Conservation (phyloP, 2,113 vertebrate genomes). For the Boulengeromyrus knoepffleri region DNA sequence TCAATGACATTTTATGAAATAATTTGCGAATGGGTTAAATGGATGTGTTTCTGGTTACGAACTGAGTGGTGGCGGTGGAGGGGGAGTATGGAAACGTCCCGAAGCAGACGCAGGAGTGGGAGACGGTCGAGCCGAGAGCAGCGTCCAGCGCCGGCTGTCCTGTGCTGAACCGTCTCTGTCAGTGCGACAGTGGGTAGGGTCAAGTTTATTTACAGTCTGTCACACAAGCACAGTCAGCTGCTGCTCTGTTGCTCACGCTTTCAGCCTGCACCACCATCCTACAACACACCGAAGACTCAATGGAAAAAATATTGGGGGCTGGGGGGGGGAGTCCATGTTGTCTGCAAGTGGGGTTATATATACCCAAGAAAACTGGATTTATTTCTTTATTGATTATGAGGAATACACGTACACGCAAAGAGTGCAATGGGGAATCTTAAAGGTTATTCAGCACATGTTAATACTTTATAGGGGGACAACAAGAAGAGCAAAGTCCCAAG, state of each 20-base stretch:
- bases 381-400: not conserved
- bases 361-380: conserved; percentile 9
- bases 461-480: not conserved
- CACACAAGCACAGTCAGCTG: conserved; percentile 33
- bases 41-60: not conserved
- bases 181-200: conserved; percentile 37
- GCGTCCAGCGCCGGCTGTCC: conserved; percentile 33
- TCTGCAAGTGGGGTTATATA: conserved; percentile 4
- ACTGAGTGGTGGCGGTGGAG: not conserved
- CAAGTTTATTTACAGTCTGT: conserved; percentile 47
- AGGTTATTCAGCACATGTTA: not conserved
- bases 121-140: conserved; percentile 37
- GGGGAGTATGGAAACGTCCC: not conserved
- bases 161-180: conserved; percentile 39
- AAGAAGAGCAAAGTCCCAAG: not conserved
- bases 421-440: not conserved
- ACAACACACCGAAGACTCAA: conserved; percentile 8
- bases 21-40: not conserved
- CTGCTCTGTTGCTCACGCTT: conserved; percentile 33
- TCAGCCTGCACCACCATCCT: conserved; percentile 27
- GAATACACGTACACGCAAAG: not conserved
- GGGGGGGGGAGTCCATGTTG: conserved; percentile 13
- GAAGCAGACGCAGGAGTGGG: not conserved
- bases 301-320: conserved; percentile 9
- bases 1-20: not conserved